phyloP scores from a whole-genome alignment of 2,113 vertebrate genomes.

The Regulus satrapa region DNA sequence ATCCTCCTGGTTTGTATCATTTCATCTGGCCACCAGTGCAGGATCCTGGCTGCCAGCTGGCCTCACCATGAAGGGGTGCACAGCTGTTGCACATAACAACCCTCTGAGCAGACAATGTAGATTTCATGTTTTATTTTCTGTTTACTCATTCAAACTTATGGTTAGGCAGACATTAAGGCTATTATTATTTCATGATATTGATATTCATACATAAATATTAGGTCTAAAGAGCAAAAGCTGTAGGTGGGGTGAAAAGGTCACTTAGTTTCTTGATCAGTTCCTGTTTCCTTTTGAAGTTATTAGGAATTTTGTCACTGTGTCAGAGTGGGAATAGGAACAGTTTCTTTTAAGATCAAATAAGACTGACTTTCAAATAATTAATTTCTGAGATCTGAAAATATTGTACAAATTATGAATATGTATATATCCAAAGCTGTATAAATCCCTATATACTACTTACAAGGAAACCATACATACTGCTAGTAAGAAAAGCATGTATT shows the following conservation, averaged over 20 bases:
- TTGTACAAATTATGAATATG: neutral
- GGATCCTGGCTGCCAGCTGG: neutral
- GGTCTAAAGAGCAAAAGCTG: neutral
- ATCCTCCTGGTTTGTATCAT: fast-evolving
- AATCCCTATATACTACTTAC: neutral
- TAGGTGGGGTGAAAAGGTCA: neutral
- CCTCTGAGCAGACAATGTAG: fast-evolving
- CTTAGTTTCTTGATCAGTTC: neutral
- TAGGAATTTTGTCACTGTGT: neutral
- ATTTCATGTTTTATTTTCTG: neutral
- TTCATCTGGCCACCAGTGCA: neutral
- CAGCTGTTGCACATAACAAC: neutral
- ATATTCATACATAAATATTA: neutral
- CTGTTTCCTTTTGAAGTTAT: neutral
- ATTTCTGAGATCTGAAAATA: neutral
- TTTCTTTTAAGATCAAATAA: neutral
- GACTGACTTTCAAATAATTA: neutral
- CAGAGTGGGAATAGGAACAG: neutral
- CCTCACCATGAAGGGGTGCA: fast-evolving
- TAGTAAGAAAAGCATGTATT: neutral
- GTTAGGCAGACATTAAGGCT: neutral
- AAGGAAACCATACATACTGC: neutral
- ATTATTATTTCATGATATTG: neutral
- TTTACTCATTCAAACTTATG: neutral
- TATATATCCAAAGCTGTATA: neutral